Conservation (phyloP, 2,888 invertebrate genomes). For the Plemyria rubiginata region DNA sequence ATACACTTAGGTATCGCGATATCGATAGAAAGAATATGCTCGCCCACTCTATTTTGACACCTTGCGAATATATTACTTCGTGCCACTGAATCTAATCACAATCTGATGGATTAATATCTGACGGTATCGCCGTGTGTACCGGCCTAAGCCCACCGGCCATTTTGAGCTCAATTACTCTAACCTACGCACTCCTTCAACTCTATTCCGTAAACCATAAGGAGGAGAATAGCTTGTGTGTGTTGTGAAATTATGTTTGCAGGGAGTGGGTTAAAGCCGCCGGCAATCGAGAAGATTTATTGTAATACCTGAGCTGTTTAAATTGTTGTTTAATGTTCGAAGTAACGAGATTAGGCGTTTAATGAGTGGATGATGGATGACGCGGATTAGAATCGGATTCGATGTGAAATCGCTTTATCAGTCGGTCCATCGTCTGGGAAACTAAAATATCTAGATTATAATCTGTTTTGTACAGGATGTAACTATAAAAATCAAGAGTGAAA, state of each 20-base stretch:
- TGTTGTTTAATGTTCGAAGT: conserved; percentile 73
- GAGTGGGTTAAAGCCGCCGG: conserved; percentile 59
- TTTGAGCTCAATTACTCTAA: conserved; percentile 45
- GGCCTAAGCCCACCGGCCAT: conserved; percentile 67
- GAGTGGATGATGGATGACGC: conserved; percentile 46
- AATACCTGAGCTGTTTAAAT: conserved; percentile 76
- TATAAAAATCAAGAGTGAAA: background rate
- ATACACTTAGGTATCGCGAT: conserved; percentile 25
- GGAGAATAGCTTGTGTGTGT: conserved; percentile 43
- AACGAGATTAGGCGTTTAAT: conserved; percentile 62
- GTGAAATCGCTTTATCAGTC: conserved; percentile 26
- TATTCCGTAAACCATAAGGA: conserved; percentile 43
- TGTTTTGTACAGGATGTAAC: background rate
- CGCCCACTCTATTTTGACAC: conserved; percentile 57
- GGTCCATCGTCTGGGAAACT: conserved; percentile 7
- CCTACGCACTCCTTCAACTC: conserved; percentile 8
- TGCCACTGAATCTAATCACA: conserved; percentile 83
- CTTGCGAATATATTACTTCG: conserved; percentile 80
- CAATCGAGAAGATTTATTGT: conserved; percentile 76
- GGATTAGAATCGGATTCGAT: conserved; percentile 27
- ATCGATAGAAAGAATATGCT: conserved; percentile 43
- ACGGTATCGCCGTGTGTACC: conserved; percentile 63
- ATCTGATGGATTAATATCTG: conserved; percentile 82
- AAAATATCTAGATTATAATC: conserved; percentile 7
- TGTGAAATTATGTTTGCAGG: conserved; percentile 45